phyloP scores from a whole-genome alignment of 2,888 invertebrate genomes.

The Epiperipatus broadwayi region DNA sequence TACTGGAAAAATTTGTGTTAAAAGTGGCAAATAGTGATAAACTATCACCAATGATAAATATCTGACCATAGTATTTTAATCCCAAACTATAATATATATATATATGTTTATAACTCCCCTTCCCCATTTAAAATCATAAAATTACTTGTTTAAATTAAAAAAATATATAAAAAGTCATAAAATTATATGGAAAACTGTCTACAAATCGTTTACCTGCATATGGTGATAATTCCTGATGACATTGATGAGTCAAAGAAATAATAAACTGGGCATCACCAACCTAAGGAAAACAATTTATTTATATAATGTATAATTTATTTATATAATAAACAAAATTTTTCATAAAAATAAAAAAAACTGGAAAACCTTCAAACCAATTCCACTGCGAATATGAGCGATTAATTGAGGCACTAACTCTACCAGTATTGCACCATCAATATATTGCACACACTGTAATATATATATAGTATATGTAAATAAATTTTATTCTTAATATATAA shows the following conservation, averaged over 20 bases:
- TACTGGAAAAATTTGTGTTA: too few relatives aligned
- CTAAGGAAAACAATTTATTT: conserved; percentile 18
- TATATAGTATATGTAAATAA: conserved; percentile 5
- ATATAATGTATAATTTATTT: conserved; percentile 4
- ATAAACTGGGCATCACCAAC: conserved; percentile 29
- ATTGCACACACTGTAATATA: conserved; percentile 39
- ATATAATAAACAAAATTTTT: conserved; percentile 1
- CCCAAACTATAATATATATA: too few relatives aligned
- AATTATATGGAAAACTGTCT: neutral
- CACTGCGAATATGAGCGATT: conserved; percentile 51
- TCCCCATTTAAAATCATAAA: too few relatives aligned
- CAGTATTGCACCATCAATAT: conserved; percentile 52
- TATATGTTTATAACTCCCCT: too few relatives aligned
- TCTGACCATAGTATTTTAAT: too few relatives aligned
- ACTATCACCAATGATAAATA: too few relatives aligned
- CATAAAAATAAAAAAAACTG: conserved; percentile 10
- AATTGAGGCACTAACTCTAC: conserved; percentile 55
- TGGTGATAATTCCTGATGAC: conserved; percentile 36
- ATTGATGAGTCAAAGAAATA: conserved; percentile 27
- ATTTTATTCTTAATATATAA: too few relatives aligned
- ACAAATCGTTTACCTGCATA: conserved; percentile 31
- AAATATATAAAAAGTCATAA: neutral
- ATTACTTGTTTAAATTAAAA: too few relatives aligned
- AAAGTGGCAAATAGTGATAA: too few relatives aligned
- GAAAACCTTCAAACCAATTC: conserved; percentile 50